Conservation (phyloP, 2,797 vertebrate species). For the Pelochelys cantorii region DNA sequence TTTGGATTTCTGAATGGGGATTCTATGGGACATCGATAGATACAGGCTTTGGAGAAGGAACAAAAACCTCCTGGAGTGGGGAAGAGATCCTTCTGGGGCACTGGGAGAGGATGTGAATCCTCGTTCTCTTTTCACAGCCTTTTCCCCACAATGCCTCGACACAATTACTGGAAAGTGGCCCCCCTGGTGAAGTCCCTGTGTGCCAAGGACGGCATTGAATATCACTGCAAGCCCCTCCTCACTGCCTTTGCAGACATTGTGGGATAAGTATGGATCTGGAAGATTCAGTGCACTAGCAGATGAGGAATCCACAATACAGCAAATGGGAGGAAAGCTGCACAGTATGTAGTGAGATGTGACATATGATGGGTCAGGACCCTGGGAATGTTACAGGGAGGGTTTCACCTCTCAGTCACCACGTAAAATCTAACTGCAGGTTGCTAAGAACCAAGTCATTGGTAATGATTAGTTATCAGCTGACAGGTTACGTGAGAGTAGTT, state of each 20-base stretch:
- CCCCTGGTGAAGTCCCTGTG: constrained; percentile 82
- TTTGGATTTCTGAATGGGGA: neutral
- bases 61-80: neutral
- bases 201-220: constrained; percentile 77
- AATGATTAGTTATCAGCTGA: too few species aligned
- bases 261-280: constrained; percentile 62
- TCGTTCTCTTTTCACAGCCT: constrained; percentile 72
- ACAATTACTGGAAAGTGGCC: constrained; percentile 83
- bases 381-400: too few species aligned
- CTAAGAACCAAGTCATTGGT: too few species aligned
- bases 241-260: constrained; percentile 82
- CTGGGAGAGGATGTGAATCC: too few species aligned
- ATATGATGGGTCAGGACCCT: too few species aligned
- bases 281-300: neutral
- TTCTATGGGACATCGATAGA: neutral
- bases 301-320: too few species aligned
- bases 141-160: constrained; percentile 83
- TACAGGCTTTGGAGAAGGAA: neutral
- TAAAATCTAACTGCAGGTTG: too few species aligned
- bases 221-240: constrained; percentile 80
- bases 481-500: too few species aligned
- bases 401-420: too few species aligned
- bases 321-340: neutral
- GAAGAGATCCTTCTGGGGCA: too few species aligned
- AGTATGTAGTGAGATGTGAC: too few species aligned